phyloP scores from a whole-genome alignment of 2,888 invertebrate species.

The Tineola bisselliella region DNA sequence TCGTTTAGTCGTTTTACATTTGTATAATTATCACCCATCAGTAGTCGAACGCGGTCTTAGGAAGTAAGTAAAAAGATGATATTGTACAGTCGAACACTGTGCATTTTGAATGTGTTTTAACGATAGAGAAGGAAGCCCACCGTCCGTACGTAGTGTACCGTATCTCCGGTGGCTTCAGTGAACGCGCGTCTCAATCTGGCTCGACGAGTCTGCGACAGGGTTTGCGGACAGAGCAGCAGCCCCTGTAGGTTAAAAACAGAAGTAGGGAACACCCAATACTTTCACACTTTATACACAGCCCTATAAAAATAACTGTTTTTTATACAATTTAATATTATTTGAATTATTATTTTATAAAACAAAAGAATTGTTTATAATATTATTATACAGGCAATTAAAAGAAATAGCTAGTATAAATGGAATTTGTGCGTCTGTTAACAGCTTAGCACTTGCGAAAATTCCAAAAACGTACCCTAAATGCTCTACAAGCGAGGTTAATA shows the following conservation, averaged over 20 bases:
- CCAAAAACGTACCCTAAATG: not conserved
- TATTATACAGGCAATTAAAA: too few relatives aligned
- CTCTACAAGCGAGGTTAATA: slow-evolving; percentile 22
- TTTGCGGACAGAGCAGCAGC: slow-evolving; percentile 89
- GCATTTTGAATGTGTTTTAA: slow-evolving; percentile 28
- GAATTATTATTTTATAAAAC: too few relatives aligned
- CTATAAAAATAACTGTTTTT: slow-evolving; percentile 14
- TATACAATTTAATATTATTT: too few relatives aligned
- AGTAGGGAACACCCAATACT: slow-evolving; percentile 48
- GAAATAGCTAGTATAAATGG: not conserved
- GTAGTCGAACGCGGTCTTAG: too few relatives aligned
- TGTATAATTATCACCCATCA: too few relatives aligned
- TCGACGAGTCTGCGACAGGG: slow-evolving; percentile 88
- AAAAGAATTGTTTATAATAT: too few relatives aligned
- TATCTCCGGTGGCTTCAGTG: slow-evolving; percentile 89
- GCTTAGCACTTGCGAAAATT: not conserved
- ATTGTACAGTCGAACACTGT: slow-evolving; percentile 52
- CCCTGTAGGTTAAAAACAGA: slow-evolving; percentile 71
- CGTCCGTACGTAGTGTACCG: slow-evolving; percentile 89
- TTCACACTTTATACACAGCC: slow-evolving; percentile 30
- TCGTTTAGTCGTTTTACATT: too few relatives aligned
- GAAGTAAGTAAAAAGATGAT: slow-evolving; percentile 16
- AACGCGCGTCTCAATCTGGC: slow-evolving; percentile 87
- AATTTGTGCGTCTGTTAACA: not conserved
- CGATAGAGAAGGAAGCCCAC: slow-evolving; percentile 62